These are phyloP conservation scores for Pterostichus madidus DNA, from an alignment of 2,888 invertebrate genomes.

Conservation along the genomic window DNA sequence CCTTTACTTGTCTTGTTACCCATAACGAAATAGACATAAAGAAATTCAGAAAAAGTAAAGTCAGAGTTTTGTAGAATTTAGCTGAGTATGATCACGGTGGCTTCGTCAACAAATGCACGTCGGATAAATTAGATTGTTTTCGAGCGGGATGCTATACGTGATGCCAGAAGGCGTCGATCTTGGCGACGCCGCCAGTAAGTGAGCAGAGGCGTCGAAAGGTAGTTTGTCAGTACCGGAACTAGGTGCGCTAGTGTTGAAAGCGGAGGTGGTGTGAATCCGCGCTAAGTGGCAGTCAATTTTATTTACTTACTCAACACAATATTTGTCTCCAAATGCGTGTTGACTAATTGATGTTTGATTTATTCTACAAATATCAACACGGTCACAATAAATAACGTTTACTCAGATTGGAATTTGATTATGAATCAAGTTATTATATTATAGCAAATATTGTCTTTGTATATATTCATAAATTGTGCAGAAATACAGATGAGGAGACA, in stretches of 20 bases:
- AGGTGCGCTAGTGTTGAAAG: not conserved
- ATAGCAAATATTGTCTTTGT: not conserved
- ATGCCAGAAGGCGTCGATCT: slow-evolving; percentile 31
- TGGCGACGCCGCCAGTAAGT: not conserved
- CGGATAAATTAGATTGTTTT: slow-evolving; percentile 52
- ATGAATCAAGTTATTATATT: slow-evolving; percentile 14
- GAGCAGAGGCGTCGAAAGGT: slow-evolving; percentile 18
- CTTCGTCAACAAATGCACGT: slow-evolving; percentile 51
- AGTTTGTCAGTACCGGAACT: slow-evolving; percentile 37
- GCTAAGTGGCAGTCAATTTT: slow-evolving; percentile 7
- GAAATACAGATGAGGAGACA: too few species aligned
- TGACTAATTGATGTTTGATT: slow-evolving; percentile 30
- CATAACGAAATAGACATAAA: slow-evolving; percentile 41
- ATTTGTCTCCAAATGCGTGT: slow-evolving; percentile 30
- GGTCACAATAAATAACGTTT: slow-evolving; percentile 24
- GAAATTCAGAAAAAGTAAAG: slow-evolving; percentile 19
- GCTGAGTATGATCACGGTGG: slow-evolving; percentile 46
- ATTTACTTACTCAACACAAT: not conserved
- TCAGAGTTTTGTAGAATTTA: slow-evolving; percentile 29
- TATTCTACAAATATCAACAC: slow-evolving; percentile 20
- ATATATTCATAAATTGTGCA: not conserved
- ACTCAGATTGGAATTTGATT: slow-evolving; percentile 25
- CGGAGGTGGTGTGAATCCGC: not conserved
- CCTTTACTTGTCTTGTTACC: slow-evolving; percentile 20
- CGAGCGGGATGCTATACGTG: slow-evolving; percentile 41